Evolutionary conservation across 2,888 invertebrate genomes (phyloP).

Genomic region (Meliscaeva auricollis): DNA sequence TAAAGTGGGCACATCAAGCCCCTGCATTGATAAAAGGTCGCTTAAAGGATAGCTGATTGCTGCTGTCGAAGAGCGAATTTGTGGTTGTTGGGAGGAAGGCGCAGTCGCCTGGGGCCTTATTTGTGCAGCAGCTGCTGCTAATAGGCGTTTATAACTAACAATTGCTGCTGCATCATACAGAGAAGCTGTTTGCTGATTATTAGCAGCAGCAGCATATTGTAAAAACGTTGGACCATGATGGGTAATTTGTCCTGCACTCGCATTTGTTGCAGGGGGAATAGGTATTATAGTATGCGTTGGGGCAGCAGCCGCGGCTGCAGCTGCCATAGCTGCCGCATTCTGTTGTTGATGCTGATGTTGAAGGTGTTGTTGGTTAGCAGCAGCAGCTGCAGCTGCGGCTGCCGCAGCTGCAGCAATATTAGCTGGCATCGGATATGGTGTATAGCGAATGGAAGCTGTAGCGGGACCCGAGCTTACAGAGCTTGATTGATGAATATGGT

Average conservation of each 20-base stretch:
- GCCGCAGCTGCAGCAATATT: conserved; percentile 83
- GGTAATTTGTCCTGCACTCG: conserved; percentile 82
- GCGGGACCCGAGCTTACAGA: conserved; percentile 67
- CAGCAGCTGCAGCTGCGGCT: conserved; percentile 80
- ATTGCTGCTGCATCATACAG: conserved; percentile 83
- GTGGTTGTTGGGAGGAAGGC: conserved; percentile 81
- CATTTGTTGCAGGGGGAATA: conserved; percentile 76
- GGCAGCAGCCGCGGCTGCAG: conserved; percentile 79
- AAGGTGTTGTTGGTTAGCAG: conserved; percentile 84
- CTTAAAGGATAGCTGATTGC: conserved; percentile 88
- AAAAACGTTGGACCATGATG: conserved; percentile 82
- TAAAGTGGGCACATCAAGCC: conserved; percentile 87
- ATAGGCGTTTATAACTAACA: conserved; percentile 83
- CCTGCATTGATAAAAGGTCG: conserved; percentile 89
- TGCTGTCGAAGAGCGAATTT: conserved; percentile 85
- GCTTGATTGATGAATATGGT: conserved; percentile 76
- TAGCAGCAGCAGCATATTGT: conserved; percentile 87
- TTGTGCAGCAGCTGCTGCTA: conserved; percentile 83
- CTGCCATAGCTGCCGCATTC: conserved; percentile 81
- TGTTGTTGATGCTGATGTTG: conserved; percentile 82
- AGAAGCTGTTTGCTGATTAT: conserved; percentile 85
- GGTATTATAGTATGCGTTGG: conserved; percentile 80
- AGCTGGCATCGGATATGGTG: conserved; percentile 87
- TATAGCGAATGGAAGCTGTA: conserved; percentile 86
- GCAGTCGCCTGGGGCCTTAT: conserved; percentile 81